Base-by-base conservation (phyloP, 1,140 invertebrate species). In the Diuraphis noxia region DNA sequence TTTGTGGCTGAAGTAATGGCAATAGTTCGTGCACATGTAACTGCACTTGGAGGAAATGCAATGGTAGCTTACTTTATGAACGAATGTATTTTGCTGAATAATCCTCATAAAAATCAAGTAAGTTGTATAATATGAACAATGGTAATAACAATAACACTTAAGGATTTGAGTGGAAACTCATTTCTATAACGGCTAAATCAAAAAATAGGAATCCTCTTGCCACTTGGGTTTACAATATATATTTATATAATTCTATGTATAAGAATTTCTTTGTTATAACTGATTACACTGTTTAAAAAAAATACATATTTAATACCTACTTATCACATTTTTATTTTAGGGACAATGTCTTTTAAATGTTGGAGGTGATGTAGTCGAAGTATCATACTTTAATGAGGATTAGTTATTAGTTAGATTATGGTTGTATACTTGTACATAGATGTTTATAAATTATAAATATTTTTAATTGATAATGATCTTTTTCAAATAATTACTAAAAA, bases 61-160 rank as follows among this genome's bases (percentile, higher is more conserved):
- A 96, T 99, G 95, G 97, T 98, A 0, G 96, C 98, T 0, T 99
- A 98, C 94, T 98, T 98, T 93, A 97, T 99, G 95, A 97, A 96
- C 8, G 97, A 99, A 94, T 96, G 97, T 93, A 96, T 98, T 92
- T 94, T 99, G 36, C 95, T 97, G 90, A 97, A 98, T 94, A 99
- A 98, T 94, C 96, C 97, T 92, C 98, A 99, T 93, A 99, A 99
- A 94, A 99, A 99, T 95, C 98, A 99, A 96, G 98, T 98, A 94
- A 94, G 92, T 93, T 90, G 46, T 91, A 30, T 92, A 52, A 30
- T 92, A 52, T 43, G 8, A 72, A 82, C 84, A 30, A 72, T n/a
- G 56, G 5, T 49, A 46, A 46, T 46, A 46, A 56, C 2, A n/a
- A 21, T 23, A 49, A 21, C 10, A 63, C 30, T 63, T 63, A n/a